These are phyloP conservation scores for Psittacara wagleri DNA, from an alignment of 2,113 vertebrate species.

Conservation along the genomic window DNA sequence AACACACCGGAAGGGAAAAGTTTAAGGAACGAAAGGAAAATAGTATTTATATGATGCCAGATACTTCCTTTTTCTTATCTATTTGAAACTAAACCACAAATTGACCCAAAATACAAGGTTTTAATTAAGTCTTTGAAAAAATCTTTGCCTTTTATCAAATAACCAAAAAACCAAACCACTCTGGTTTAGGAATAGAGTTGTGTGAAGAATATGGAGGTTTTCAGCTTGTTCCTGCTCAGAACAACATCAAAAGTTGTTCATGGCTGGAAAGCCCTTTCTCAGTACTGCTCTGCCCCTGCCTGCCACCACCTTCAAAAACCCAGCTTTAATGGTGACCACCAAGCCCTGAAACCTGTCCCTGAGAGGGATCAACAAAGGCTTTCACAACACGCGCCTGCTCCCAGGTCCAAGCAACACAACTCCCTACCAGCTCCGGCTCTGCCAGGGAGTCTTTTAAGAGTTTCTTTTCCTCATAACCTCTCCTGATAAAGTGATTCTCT, in stretches of 20 bases:
- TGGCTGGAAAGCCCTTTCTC: background rate
- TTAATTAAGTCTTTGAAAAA: background rate
- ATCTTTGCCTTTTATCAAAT: background rate
- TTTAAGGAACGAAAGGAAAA: background rate
- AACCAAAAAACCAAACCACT: background rate
- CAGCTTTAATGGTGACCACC: background rate
- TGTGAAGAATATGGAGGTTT: background rate
- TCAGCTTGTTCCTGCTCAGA: background rate
- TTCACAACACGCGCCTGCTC: background rate
- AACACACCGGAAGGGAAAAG: background rate
- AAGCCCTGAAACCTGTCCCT: background rate
- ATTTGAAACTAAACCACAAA: background rate
- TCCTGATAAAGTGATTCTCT: conserved; percentile 20
- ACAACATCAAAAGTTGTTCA: background rate
- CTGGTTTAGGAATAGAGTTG: background rate
- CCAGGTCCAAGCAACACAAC: background rate
- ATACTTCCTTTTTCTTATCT: background rate
- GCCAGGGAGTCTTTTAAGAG: conserved; percentile 27
- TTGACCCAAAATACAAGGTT: background rate
- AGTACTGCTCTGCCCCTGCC: background rate
- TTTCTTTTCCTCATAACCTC: conserved; percentile 25
- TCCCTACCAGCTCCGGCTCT: background rate
- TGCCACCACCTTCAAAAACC: background rate
- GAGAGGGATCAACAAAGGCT: background rate
- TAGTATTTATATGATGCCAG: background rate